These are phyloP conservation scores for Ochropleura leucogaster DNA, from an alignment of 2,888 invertebrate species.

Conservation along the genomic window DNA sequence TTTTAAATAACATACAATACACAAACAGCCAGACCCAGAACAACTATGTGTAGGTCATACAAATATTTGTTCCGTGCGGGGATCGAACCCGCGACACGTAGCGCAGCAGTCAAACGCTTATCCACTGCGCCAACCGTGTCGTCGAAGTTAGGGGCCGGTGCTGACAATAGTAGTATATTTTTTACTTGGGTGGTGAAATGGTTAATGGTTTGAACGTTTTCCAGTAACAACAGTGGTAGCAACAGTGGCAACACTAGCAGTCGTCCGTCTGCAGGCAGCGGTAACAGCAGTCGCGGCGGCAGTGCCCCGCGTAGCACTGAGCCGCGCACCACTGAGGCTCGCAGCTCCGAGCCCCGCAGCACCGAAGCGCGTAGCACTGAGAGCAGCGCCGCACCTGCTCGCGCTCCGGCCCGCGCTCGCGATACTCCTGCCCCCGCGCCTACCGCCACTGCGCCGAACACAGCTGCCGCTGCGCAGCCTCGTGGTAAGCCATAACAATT, in stretches of 20 bases:
- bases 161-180: too few species aligned
- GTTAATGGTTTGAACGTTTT: constrained; percentile 3
- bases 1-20: too few species aligned
- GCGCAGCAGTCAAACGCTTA: too few species aligned
- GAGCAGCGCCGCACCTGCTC: constrained; percentile 63
- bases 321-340: constrained; percentile 58
- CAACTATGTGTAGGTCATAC: too few species aligned
- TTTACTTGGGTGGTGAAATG: too few species aligned
- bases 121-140: too few species aligned
- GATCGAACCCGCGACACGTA: too few species aligned
- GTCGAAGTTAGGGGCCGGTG: too few species aligned
- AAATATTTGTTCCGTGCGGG: too few species aligned
- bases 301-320: constrained; percentile 80
- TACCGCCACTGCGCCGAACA: constrained; percentile 69
- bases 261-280: constrained; percentile 79
- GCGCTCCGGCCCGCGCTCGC: constrained; percentile 64
- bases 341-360: constrained; percentile 70
- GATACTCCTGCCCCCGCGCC: constrained; percentile 65
- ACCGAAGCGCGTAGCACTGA: constrained; percentile 62
- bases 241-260: constrained; percentile 72
- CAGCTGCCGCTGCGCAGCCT: constrained; percentile 66
- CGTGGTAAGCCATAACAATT: constrained; percentile 40
- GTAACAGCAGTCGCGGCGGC: constrained; percentile 87
- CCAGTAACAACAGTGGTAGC: constrained; percentile 81
- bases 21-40: too few species aligned